phyloP scores from a whole-genome alignment of 2,113 vertebrate species.

The Odobenus rosmarus region DNA sequence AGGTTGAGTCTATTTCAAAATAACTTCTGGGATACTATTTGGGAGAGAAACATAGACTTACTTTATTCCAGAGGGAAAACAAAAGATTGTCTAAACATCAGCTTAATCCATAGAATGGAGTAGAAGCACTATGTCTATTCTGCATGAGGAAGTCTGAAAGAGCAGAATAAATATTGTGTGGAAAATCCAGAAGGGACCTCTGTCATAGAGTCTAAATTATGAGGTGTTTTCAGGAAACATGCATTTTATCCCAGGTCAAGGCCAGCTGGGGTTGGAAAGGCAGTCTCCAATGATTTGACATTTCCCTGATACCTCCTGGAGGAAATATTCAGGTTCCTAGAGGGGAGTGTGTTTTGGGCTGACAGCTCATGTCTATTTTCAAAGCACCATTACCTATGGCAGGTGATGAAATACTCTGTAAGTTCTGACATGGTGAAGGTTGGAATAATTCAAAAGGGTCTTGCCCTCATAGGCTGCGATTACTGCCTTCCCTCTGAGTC shows the following conservation, averaged over 20 bases:
- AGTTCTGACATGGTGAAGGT: constrained; percentile 48
- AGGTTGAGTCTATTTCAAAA: constrained; percentile 46
- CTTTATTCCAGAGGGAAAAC: constrained; percentile 57
- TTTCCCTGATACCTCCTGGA: constrained; percentile 67
- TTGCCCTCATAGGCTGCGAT: neutral
- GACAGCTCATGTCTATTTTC: constrained; percentile 69
- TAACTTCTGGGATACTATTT: constrained; percentile 56
- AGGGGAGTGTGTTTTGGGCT: constrained; percentile 35
- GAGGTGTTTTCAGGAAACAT: constrained; percentile 78
- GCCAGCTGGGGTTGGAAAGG: constrained; percentile 67
- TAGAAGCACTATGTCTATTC: neutral
- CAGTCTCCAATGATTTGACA: constrained; percentile 65
- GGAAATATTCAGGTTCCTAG: constrained; percentile 45
- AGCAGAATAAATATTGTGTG: constrained; percentile 65
- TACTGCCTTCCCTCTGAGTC: neutral
- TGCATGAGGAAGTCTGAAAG: constrained; percentile 40
- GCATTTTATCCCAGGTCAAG: constrained; percentile 68
- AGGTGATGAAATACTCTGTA: constrained; percentile 71
- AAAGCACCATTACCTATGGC: constrained; percentile 63
- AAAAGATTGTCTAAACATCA: constrained; percentile 56
- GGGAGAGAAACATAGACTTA: constrained; percentile 28
- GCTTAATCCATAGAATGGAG: constrained; percentile 45
- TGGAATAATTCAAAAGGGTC: constrained; percentile 52
- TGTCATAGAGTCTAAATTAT: constrained; percentile 73
- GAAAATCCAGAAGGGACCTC: constrained; percentile 70